Base-by-base conservation (phyloP, 2,888 invertebrate genomes). In the Caenorhabditis imperialis region DNA sequence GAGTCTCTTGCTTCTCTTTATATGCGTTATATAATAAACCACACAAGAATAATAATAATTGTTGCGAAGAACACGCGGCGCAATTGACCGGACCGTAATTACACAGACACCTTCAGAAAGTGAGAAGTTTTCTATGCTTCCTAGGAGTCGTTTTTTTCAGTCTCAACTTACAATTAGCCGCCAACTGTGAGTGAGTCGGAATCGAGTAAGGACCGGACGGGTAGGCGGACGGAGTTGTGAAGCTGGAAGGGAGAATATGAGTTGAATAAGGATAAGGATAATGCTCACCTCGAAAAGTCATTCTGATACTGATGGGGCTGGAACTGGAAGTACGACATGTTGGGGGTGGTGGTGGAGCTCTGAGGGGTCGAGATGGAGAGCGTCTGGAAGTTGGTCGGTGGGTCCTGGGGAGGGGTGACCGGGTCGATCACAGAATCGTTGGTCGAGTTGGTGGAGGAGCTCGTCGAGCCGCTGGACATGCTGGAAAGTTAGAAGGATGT, bases 381-480 rank as follows among this genome's bases (percentile, higher is more conserved):
- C n/a, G 58, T 25, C 25, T 33, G 22, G 40, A 67, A 65, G 4
- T 40, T 18, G 30, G 30, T 30, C 7, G 30, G 30, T n/a, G n/a
- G n/a, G n/a, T 65, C 65, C 12, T 55, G 38, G 27, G 33, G 20
- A 1, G 67, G 42, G 5, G 65, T 60, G 18, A 48, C 48, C 8
- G 62, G 44, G 25, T 74, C 58, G 18, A 62, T 20, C 25, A 40
- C 50, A 6, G 51, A 55, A n/a, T 45, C 62, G 44, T 42, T 53
- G 2, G 73, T 58, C 4, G 67, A 58, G 12, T 58, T 62, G 22
- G 47, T 62, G 22, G 78, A 69, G 20, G 76, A 61, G 14, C 67
- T 61, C 47, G 65, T 61, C n/a, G 78, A 79, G 76, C 76, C 76
- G 12, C 55, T 54, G 33, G 3, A 60, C 25, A 38, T n/a, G 4